Base-by-base conservation (phyloP, 2,888 invertebrate species). In the Pollenia amentaria region DNA sequence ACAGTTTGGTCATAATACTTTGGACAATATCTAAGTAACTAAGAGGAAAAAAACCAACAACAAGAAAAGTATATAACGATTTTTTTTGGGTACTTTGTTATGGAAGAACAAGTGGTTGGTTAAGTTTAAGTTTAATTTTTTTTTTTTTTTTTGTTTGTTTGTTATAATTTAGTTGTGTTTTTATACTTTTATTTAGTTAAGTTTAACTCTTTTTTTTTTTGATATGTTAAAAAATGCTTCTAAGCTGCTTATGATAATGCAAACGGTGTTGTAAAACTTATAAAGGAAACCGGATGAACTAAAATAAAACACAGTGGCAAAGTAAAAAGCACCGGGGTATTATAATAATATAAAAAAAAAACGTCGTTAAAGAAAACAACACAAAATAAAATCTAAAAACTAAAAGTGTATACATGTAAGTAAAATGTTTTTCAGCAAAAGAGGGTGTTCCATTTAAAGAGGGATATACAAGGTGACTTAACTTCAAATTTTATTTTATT, bases 231-330 rank as follows among this genome's bases (percentile, higher is more conserved):
- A 79, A 69, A 84, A 73, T 75, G 72, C 78, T 84, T 51, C 78
- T 87, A 81, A 80, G 85, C 86, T 55, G 83, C 82, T 86, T 86
- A 86, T 83, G 76, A 60, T 86, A 79, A 86, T 86, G 73, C 77
- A 73, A 72, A 82, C 67, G 48, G 67, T 67, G 85, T 69, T 77
- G 62, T 44, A 16, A 70, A 85, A 48, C 78, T 82, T 77, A 73
- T 51, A 42, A 51, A 57, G 42, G n/a, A 64, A 78, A 73, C 60
- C 42, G 73, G 62, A 75, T 73, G 60, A 73, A 82, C 55, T 64
- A 73, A 67, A 65, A 57, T 40, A 70, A 78, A 64, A 64, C 18
- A 65, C 46, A 78, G 9, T 83, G 69, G 64, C 73, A 79, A 70
- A 60, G 75, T 40, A 65, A 65, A 70, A 3, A 77, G 4, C 16